A percentile compares a stretch with the other conserved stretches of the same genome.
Conservation (phyloP, 2,797 vertebrate genomes). For the Micrastur ruficollis region DNA sequence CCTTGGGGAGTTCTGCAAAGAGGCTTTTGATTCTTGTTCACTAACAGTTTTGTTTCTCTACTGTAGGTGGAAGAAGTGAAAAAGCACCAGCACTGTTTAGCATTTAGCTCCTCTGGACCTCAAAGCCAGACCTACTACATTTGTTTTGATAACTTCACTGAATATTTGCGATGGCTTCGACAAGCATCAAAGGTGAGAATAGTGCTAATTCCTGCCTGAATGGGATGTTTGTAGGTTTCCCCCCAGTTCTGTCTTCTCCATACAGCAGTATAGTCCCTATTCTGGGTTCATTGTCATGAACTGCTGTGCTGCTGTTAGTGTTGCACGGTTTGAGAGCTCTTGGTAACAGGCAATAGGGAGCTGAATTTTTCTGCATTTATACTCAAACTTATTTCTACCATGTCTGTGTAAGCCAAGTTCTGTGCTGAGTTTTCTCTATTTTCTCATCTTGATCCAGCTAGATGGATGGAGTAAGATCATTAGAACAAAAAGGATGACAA, state of each 20-base stretch:
- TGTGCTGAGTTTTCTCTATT: not conserved
- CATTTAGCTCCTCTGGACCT: conserved; percentile 95
- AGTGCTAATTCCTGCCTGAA: not conserved
- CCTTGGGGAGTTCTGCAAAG: not conserved
- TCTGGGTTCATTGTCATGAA: not conserved
- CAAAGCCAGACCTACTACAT: conserved; percentile 98
- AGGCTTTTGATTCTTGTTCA: not conserved
- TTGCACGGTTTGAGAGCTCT: not conserved
- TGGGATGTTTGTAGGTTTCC: not conserved
- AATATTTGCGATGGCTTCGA: conserved; percentile 95
- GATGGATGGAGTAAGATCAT: not conserved
- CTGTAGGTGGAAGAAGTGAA: conserved; percentile 96
- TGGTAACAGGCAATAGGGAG: not conserved
- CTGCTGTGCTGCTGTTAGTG: not conserved
- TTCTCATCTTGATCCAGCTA: not conserved
- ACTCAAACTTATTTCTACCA: not conserved
- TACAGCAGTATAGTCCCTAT: not conserved
- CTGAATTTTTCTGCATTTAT: not conserved
- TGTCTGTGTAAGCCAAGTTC: not conserved
- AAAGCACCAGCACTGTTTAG: conserved; percentile 96
- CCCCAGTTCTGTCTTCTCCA: not conserved
- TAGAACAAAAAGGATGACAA: not conserved
- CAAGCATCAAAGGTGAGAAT: conserved; percentile 90
- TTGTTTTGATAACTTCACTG: conserved; percentile 96
- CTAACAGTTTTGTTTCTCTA: not conserved